Conservation (phyloP, 1,140 invertebrate genomes). For the Sycophaga agraensis region DNA sequence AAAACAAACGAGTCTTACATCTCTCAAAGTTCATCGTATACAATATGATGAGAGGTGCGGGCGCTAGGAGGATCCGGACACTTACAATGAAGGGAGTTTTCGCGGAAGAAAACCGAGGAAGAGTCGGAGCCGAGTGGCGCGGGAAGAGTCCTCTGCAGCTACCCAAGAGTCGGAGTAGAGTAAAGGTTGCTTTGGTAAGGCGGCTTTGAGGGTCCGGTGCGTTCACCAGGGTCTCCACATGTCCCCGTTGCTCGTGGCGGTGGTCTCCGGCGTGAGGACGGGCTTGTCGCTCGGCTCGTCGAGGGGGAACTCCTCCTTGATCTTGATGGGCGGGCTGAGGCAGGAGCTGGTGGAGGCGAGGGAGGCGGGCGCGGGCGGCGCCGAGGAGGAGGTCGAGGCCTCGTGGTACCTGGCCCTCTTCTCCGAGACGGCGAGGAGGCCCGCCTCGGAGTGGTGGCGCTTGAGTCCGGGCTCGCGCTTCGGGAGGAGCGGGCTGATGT, state of each 20-base stretch:
- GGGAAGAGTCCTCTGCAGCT: too few species aligned
- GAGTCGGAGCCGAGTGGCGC: too few species aligned
- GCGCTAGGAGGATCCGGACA: too few species aligned
- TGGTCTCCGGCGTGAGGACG: slow-evolving; percentile 29
- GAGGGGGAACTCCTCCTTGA: slow-evolving; percentile 35
- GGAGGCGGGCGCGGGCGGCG: slow-evolving; percentile 40
- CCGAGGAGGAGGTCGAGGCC: slow-evolving; percentile 38
- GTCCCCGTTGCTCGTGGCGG: slow-evolving; percentile 48
- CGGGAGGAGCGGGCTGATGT: slow-evolving; percentile 22
- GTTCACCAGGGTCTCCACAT: slow-evolving; percentile 60
- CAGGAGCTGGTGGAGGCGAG: slow-evolving; percentile 30
- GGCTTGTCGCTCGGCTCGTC: slow-evolving; percentile 38
- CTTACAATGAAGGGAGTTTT: too few species aligned
- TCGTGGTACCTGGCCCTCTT: slow-evolving; percentile 48
- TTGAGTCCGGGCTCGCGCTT: slow-evolving; percentile 40
- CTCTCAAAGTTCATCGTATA: not conserved
- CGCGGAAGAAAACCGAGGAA: too few species aligned
- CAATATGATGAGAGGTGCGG: too few species aligned
- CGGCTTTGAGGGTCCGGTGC: too few species aligned
- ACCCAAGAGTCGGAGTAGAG: too few species aligned
- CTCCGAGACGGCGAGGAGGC: slow-evolving; percentile 47
- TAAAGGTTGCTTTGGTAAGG: slow-evolving; percentile 12
- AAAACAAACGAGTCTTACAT: slow-evolving; percentile 6
- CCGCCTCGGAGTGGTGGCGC: slow-evolving; percentile 45
- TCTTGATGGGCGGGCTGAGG: slow-evolving; percentile 20